Evolutionary conservation across 2,113 vertebrate species (phyloP).

Genomic region (Amazona guildingii): DNA sequence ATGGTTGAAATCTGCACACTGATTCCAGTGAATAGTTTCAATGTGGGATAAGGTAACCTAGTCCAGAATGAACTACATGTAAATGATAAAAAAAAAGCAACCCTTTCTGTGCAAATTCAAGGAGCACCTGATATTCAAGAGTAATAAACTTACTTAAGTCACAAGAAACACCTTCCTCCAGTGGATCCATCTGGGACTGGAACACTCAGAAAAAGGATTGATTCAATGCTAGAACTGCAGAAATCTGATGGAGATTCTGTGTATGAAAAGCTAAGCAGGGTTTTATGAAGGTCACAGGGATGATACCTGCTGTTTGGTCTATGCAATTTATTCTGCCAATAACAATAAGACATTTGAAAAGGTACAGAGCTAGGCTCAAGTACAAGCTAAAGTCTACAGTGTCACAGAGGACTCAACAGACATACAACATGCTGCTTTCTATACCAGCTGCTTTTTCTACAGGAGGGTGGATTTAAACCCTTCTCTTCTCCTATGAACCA

Average conservation of each 20-base stretch:
- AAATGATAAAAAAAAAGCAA: conserved; percentile 26
- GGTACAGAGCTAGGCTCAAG: not conserved
- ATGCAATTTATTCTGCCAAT: not conserved
- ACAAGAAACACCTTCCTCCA: not conserved
- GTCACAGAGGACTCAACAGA: not conserved
- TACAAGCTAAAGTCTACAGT: not conserved
- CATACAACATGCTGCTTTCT: not conserved
- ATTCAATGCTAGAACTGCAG: not conserved
- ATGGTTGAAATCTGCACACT: conserved; percentile 7
- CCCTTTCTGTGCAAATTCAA: not conserved
- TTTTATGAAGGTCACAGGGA: not conserved
- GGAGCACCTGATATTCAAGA: conserved; percentile 17
- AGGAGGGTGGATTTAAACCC: not conserved
- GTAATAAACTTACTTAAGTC: conserved; percentile 20
- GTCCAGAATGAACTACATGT: not conserved
- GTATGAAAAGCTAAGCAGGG: not conserved
- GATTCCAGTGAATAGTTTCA: conserved; percentile 23
- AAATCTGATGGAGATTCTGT: not conserved
- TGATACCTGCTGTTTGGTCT: not conserved
- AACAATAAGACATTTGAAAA: not conserved
- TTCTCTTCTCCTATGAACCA: not conserved
- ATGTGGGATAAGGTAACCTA: not conserved
- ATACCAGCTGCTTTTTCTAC: not conserved
- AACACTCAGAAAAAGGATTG: not conserved
- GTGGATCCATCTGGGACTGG: not conserved